Evolutionary conservation across 2,797 vertebrate species (phyloP).

Genomic region (Acanthurus lineatus): DNA sequence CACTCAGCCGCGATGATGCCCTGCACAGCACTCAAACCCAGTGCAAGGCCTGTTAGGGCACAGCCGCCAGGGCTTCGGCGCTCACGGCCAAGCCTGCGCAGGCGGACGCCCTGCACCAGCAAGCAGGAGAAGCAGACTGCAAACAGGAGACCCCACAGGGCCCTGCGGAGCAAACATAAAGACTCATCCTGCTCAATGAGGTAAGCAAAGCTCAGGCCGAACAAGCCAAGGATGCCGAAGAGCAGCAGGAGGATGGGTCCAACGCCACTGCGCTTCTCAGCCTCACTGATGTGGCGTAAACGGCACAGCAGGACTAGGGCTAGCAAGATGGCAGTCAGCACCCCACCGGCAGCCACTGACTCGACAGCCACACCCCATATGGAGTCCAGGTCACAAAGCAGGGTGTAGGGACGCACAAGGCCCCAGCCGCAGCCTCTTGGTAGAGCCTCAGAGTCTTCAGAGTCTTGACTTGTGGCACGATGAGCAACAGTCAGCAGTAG

Average conservation of each 20-base stretch:
- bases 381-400: conserved; percentile 95
- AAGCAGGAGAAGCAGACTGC: conserved; percentile 95
- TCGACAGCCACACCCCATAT: conserved; percentile 96
- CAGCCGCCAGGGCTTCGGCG: conserved; percentile 92
- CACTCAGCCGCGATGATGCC: conserved; percentile 96
- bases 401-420: conserved; percentile 89
- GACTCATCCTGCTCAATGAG: conserved; percentile 92
- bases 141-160: conserved; percentile 94
- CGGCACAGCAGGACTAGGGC: conserved; percentile 91
- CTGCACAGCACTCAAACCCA: conserved; percentile 93
- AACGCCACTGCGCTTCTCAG: conserved; percentile 92
- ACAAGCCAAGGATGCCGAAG: conserved; percentile 91
- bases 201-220: conserved; percentile 94
- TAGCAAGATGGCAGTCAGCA: conserved; percentile 89
- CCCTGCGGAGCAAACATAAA: conserved; percentile 90
- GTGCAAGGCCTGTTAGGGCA: conserved; percentile 88
- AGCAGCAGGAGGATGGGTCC: conserved; percentile 94
- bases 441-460: conserved; percentile 85
- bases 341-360: conserved; percentile 90
- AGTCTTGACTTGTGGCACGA: conserved; percentile 75
- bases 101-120: conserved; percentile 92
- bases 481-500: conserved; percentile 84
- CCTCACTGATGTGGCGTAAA: conserved; percentile 92
- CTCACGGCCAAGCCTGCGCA: conserved; percentile 89
- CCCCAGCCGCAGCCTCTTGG: conserved; percentile 94